These are phyloP conservation scores for Phataginus tricuspis DNA, from an alignment of 2,797 vertebrate genomes.

Conservation along the genomic window DNA sequence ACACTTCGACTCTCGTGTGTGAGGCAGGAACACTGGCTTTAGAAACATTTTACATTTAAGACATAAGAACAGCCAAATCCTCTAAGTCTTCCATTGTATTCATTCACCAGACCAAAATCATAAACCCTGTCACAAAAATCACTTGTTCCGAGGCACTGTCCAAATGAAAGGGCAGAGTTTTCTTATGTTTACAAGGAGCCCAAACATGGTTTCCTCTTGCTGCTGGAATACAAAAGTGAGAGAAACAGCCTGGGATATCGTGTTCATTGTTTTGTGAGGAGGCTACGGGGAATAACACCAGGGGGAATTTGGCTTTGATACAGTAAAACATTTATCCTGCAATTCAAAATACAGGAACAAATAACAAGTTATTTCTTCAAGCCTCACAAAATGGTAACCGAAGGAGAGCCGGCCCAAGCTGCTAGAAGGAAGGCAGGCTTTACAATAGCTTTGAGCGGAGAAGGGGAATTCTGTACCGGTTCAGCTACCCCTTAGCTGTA, in stretches of 20 bases:
- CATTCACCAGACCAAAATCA: constrained; percentile 59
- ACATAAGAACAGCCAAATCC: constrained; percentile 51
- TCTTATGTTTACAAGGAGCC: constrained; percentile 44
- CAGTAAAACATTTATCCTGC: constrained; percentile 19
- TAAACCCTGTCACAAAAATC: constrained; percentile 48
- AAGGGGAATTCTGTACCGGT: rapidly evolving
- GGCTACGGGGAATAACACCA: not conserved
- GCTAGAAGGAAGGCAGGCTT: not conserved
- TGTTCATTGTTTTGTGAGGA: constrained; percentile 4
- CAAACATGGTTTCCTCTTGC: not conserved
- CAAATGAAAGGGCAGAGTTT: constrained; percentile 62
- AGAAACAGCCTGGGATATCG: not conserved
- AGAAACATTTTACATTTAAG: constrained; percentile 62
- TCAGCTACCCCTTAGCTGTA: not conserved
- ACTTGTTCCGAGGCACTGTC: constrained; percentile 45
- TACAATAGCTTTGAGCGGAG: not conserved
- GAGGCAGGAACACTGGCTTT: constrained; percentile 39
- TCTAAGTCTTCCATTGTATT: constrained; percentile 59
- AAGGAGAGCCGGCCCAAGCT: not conserved
- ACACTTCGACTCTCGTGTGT: constrained; percentile 19
- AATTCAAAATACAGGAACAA: constrained; percentile 22
- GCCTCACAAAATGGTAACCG: not conserved
- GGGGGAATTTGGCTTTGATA: constrained; percentile 24
- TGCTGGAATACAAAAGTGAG: not conserved
- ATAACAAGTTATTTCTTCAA: constrained; percentile 23